Evolutionary conservation across 2,888 invertebrate genomes (phyloP), one percentile per base, ranked within the genome.

Genomic region (Neria commutata): DNA sequence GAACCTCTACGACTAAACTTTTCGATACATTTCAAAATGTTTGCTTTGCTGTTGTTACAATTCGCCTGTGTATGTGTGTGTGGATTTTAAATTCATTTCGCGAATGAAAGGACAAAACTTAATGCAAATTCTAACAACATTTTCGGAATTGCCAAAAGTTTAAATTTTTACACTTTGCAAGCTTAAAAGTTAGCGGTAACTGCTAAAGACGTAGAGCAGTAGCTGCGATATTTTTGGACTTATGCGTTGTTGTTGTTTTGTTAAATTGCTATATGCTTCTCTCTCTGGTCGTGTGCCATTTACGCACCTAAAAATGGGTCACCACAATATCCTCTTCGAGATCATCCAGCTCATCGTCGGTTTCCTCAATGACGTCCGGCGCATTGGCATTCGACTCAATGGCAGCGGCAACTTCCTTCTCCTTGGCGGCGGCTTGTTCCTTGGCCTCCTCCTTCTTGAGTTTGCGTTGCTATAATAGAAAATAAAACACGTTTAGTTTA

Each of bases 271-370:
- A 8, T n/a, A 8, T 56, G 61, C 62, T 55, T 62, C 54, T 25
- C 26, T 26, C 2, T 48, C 16, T 14, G 3, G 48, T 16, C 16
- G 25, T 48, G 26, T 48, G 24, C 48, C 16, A 16, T 48, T 16
- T 48, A 16, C 24, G 34, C 50, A 40, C 50, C 71, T 89, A 92
- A 77, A 92, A 87, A 82, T 92, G 92, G 66, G 92, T 92, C 76
- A 93, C 89, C 78, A 92, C 89, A 79, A 93, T 92, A 78, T 93
- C 92, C 79, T 93, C 92, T 83, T 92, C 92, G 72, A 92, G 89
- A 81, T 92, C 92, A 81, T 93, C 92, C 76, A 91, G 90, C 78
- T 93, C 90, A 81, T 90, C 93, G 76, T 93, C 92, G 60, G 91
- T 91, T 81, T 92, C 92, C 78, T 92, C 92, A 19, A 87, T 84